phyloP scores from a whole-genome alignment of 2,797 vertebrate species.

The Silurus lanzhouensis region DNA sequence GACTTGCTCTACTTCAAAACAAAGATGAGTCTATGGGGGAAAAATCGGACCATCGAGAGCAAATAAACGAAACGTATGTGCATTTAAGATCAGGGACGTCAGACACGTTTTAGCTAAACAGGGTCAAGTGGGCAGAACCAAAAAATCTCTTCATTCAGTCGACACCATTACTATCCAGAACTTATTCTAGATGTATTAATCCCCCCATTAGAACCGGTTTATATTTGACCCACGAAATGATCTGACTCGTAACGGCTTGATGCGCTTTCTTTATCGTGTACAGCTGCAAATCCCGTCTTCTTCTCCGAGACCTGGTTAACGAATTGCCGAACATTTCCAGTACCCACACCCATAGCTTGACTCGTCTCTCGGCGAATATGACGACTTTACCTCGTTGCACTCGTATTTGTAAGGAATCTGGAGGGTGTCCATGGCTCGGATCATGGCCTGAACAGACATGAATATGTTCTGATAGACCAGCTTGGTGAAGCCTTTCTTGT shows the following conservation, averaged over 20 bases:
- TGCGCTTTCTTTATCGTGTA: background rate
- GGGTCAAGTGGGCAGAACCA: background rate
- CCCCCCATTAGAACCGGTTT: background rate
- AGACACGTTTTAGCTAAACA: background rate
- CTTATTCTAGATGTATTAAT: background rate
- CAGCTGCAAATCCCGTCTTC: background rate
- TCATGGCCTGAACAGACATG: constrained; percentile 95
- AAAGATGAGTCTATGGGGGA: constrained; percentile 46
- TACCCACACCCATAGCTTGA: background rate
- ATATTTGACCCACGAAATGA: background rate
- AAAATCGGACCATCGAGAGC: constrained; percentile 11
- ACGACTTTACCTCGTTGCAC: constrained; percentile 82
- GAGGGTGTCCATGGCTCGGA: constrained; percentile 89
- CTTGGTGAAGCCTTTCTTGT: constrained; percentile 88
- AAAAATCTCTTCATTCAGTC: background rate
- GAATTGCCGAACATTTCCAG: background rate
- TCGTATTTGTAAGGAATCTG: constrained; percentile 91
- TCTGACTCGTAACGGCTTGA: background rate
- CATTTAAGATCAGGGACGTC: background rate
- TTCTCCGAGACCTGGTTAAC: background rate
- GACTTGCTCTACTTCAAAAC: constrained; percentile 60
- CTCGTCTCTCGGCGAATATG: background rate
- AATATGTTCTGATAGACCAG: constrained; percentile 97
- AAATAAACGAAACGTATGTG: constrained; percentile 10
- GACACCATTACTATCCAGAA: no score